Conservation (phyloP, 2,113 vertebrate species). For the Rhodinocichla rosea region DNA sequence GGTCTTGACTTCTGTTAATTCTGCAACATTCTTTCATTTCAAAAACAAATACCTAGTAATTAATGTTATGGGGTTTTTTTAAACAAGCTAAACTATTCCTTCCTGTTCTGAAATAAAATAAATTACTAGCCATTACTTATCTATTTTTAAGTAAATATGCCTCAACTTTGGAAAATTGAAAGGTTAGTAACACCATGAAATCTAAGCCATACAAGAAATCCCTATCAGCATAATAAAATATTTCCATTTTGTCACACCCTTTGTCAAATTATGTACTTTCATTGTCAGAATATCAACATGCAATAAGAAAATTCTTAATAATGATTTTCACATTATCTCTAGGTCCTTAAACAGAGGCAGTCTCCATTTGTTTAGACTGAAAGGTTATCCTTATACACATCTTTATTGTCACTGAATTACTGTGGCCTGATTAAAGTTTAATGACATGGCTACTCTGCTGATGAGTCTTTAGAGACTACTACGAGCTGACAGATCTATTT, state of each 20-base stretch:
- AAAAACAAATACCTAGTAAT: neutral
- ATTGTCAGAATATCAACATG: neutral
- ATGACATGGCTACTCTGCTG: neutral
- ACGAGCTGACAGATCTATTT: neutral
- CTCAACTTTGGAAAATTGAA: neutral
- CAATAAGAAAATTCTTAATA: neutral
- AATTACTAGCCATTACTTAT: neutral
- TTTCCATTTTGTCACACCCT: neutral
- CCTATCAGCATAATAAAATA: neutral
- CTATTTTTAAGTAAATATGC: neutral
- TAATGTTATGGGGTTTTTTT: neutral
- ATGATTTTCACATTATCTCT: neutral
- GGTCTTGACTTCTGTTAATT: neutral
- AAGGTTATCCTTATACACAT: neutral
- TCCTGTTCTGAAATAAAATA: neutral
- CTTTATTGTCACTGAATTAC: neutral
- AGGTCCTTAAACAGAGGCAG: neutral
- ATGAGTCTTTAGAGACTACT: neutral
- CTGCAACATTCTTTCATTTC: neutral
- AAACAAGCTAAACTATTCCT: neutral
- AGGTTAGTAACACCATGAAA: neutral
- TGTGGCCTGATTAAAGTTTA: constrained; percentile 9
- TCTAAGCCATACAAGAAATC: neutral
- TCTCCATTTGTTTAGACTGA: neutral
- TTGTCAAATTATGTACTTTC: neutral